Conservation (phyloP, 35 echinoderm and acorn worm species). For the Apostichopus japonicus region DNA sequence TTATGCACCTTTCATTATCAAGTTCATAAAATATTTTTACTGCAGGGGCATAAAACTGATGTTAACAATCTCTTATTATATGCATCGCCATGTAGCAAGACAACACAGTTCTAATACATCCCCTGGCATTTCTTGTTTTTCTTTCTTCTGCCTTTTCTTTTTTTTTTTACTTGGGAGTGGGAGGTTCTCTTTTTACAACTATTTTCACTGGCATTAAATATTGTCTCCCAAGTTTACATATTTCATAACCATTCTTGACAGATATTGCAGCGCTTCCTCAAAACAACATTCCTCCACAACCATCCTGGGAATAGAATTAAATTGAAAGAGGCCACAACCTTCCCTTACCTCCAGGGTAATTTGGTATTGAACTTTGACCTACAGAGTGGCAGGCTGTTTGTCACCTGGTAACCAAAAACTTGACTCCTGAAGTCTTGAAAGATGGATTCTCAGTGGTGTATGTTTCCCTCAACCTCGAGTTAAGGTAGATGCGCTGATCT, state of each 20-base stretch:
- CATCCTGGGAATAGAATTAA: constrained; percentile 44
- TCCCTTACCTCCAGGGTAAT: constrained; percentile 29
- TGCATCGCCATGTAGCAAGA: neutral
- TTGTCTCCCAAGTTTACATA: constrained; percentile 24
- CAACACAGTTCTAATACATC: neutral
- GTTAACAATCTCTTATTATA: neutral
- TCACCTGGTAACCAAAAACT: constrained; percentile 27
- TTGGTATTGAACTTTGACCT: constrained; percentile 17
- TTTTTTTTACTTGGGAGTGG: neutral
- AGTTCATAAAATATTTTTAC: constrained; percentile 8
- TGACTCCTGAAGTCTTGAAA: constrained; percentile 1
- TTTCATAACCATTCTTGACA: constrained; percentile 36
- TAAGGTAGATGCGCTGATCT: constrained; percentile 1
- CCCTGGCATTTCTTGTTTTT: neutral
- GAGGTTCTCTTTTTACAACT: constrained; percentile 22
- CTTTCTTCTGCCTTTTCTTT: neutral
- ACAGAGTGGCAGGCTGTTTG: constrained; percentile 16
- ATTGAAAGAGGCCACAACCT: constrained; percentile 43
- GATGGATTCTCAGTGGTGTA: neutral
- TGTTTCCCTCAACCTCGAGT: neutral
- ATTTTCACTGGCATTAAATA: constrained; percentile 3
- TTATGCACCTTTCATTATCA: neutral
- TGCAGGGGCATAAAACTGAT: neutral
- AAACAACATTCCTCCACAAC: constrained; percentile 32
- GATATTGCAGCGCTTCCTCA: constrained; percentile 41